phyloP scores from a whole-genome alignment of 2,797 vertebrate genomes.

The Enteromius trimaculatus region DNA sequence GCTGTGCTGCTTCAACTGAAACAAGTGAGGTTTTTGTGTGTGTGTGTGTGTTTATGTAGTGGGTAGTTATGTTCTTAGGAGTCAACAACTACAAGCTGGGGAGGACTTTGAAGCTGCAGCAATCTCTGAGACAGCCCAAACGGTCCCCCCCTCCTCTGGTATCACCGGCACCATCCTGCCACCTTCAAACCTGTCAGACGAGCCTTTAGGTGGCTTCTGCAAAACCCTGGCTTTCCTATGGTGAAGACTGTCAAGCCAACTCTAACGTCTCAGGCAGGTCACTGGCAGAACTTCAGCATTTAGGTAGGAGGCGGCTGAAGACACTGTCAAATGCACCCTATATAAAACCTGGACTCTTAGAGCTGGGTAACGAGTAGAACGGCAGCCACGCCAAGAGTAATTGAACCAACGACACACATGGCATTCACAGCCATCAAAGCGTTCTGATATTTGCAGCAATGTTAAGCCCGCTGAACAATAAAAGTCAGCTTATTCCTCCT shows the following conservation, averaged over 20 bases:
- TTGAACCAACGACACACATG: background rate
- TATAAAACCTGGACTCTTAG: constrained; percentile 33
- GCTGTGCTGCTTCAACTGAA: constrained; percentile 47
- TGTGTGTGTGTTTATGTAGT: constrained; percentile 34
- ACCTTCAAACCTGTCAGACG: constrained; percentile 43
- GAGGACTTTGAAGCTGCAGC: constrained; percentile 42
- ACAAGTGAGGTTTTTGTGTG: constrained; percentile 9
- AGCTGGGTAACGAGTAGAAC: background rate
- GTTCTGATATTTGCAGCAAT: background rate
- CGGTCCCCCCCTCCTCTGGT: background rate
- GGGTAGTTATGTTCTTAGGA: constrained; percentile 29
- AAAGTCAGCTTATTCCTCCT: background rate
- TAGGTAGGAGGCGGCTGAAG: constrained; percentile 1
- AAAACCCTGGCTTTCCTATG: constrained; percentile 34
- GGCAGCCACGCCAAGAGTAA: background rate
- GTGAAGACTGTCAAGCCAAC: constrained; percentile 52
- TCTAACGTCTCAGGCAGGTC: constrained; percentile 51
- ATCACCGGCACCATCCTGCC: constrained; percentile 24
- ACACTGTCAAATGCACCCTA: constrained; percentile 29
- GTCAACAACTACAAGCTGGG: constrained; percentile 49
- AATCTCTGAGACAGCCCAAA: constrained; percentile 42
- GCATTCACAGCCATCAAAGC: background rate
- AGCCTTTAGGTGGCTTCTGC: constrained; percentile 52
- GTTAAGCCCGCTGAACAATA: background rate
- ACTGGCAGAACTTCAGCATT: constrained; percentile 39